phyloP scores from a whole-genome alignment of 2,888 invertebrate species.

The Conchocele bisecta region DNA sequence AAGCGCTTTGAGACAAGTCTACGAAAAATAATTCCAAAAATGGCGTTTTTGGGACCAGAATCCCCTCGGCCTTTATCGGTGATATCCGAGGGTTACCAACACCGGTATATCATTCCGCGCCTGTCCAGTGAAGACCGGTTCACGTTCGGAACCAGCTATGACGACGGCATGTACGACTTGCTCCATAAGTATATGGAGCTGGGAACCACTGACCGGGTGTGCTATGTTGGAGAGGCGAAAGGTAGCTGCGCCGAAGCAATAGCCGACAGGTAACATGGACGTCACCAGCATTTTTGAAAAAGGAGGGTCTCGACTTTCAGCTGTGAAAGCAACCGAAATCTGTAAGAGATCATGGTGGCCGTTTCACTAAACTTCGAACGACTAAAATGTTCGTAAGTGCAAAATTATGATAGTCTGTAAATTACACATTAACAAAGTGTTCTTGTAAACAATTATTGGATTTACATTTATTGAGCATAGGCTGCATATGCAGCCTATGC shows the following conservation, averaged over 20 bases:
- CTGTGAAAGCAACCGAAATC: too few species aligned
- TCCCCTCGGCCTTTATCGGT: constrained; percentile 78
- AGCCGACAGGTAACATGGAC: constrained; percentile 29
- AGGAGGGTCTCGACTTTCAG: too few species aligned
- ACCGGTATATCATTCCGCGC: constrained; percentile 67
- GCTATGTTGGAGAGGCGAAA: constrained; percentile 78
- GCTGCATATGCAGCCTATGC: too few species aligned
- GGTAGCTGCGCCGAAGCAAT: constrained; percentile 74
- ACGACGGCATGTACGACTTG: constrained; percentile 71
- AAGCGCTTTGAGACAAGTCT: too few species aligned
- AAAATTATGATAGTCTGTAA: too few species aligned
- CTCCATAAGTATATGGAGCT: constrained; percentile 78
- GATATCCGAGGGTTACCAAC: constrained; percentile 76
- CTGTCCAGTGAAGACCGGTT: constrained; percentile 58
- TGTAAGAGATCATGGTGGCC: too few species aligned
- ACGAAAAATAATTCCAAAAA: too few species aligned
- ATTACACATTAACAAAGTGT: too few species aligned
- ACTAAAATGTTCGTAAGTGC: too few species aligned
- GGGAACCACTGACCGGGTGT: constrained; percentile 75
- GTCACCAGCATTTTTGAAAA: background rate
- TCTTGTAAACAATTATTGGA: too few species aligned
- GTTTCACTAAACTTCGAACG: too few species aligned
- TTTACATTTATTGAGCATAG: too few species aligned
- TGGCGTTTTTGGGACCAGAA: constrained; percentile 80
- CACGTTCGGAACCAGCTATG: constrained; percentile 76